phyloP scores from a whole-genome alignment of 2,113 vertebrate genomes.

The Nansenia antarctica region DNA sequence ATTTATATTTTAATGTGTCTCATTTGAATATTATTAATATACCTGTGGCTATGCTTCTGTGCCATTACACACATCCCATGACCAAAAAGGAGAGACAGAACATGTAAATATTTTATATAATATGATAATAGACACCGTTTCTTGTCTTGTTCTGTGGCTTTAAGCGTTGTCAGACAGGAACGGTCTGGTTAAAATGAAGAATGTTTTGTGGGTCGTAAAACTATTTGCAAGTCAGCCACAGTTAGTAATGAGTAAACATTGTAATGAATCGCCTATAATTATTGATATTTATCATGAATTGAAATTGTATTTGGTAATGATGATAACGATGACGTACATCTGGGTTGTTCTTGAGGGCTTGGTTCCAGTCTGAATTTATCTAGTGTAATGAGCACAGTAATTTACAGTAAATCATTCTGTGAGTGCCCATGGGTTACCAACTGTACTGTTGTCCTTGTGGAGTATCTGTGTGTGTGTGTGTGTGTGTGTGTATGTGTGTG shows the following conservation, averaged over 20 bases:
- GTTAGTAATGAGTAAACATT: constrained; percentile 10
- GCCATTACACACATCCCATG: constrained; percentile 71
- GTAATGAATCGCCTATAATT: constrained; percentile 12
- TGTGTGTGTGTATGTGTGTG: too few relatives aligned
- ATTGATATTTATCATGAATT: constrained; percentile 9
- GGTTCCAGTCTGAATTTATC: neutral
- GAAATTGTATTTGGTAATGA: constrained; percentile 7
- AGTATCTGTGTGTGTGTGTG: neutral
- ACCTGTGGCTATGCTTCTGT: constrained; percentile 72
- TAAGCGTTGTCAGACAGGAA: constrained; percentile 43
- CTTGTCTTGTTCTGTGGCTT: constrained; percentile 52
- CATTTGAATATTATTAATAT: constrained; percentile 49
- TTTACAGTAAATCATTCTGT: neutral
- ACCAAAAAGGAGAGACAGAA: constrained; percentile 76
- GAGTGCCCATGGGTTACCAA: neutral
- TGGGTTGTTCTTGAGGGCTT: neutral
- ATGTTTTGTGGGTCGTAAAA: constrained; percentile 46
- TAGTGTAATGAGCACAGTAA: neutral
- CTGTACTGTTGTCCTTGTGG: neutral
- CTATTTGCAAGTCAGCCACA: constrained; percentile 29
- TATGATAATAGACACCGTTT: constrained; percentile 44
- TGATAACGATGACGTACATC: neutral
- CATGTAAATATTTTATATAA: constrained; percentile 79
- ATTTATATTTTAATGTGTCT: constrained; percentile 79
- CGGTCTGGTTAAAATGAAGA: constrained; percentile 30